Base-by-base conservation (phyloP, 2,888 invertebrate genomes). In the Parthenolecanium corni region DNA sequence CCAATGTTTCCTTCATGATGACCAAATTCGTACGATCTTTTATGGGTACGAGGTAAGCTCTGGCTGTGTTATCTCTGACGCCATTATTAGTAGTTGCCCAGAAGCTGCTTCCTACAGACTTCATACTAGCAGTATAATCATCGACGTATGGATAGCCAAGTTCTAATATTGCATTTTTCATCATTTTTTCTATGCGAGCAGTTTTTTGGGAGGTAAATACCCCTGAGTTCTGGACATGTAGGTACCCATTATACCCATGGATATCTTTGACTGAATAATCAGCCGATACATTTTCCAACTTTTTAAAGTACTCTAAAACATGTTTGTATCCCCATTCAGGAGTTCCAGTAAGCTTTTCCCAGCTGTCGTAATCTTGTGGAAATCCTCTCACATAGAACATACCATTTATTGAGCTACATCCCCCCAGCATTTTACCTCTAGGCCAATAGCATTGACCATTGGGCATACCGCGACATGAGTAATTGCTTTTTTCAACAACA, bases 331-430 rank as follows among this genome's bases (percentile, higher is more conserved):
- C 66, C 70, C 71, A 71, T 1, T 69, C 70, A 77, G 49, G 73
- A 70, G 85, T 85, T 0, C 85, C 89, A 69, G n/a, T n/a, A n/a
- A 82, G 71, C 1, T 75, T 75, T 18, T 80, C 80, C 90, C 91
- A 91, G 2, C 76, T 74, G 70, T 89, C 84, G 71, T 86, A 91
- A 70, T 90, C 89, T 2, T 76, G 73, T 0, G 78, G 77, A 68
- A 82, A 78, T 11, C 86, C 88, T 65, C 86, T 75, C 0, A 84
- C 84, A 69, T 85, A 86, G 68, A 85, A 81, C 88, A 91, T 87
- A 68, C 82, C 83, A 71, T 90, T 89, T 14, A 89, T 75, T 0
- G 85, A 82, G 66, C 85, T 85, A 9, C 83, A 83, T 1, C 91
- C 91, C 4, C 91, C 91, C 70, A 91, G 78, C 0, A 86, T 85